phyloP scores from a whole-genome alignment of 2,113 vertebrate genomes.

The Crocuta crocuta region DNA sequence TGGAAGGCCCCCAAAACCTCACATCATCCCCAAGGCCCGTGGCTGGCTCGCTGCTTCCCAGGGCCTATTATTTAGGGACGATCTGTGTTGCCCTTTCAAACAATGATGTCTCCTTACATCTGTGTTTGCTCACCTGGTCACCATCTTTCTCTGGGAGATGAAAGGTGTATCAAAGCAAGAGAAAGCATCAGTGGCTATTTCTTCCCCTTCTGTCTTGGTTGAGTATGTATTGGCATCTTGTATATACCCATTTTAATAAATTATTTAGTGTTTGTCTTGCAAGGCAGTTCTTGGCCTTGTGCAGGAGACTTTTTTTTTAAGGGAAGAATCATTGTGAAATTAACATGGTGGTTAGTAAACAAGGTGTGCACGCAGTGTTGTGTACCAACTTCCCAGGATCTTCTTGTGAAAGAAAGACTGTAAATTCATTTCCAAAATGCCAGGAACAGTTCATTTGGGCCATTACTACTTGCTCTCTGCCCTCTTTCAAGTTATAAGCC shows the following conservation, averaged over 20 bases:
- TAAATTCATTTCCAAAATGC: conserved; percentile 11
- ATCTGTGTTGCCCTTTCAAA: conserved; percentile 62
- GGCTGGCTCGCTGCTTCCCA: conserved; percentile 62
- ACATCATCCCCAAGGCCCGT: conserved; percentile 65
- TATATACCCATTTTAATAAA: conserved; percentile 70
- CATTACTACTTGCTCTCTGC: neutral
- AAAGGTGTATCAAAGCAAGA: conserved; percentile 83
- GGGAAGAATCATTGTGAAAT: conserved; percentile 43
- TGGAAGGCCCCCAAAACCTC: conserved; percentile 54
- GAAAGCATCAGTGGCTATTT: conserved; percentile 70
- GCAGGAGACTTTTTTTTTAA: neutral
- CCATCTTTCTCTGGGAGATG: conserved; percentile 67
- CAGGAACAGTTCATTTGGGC: neutral
- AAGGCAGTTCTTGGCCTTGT: conserved; percentile 50
- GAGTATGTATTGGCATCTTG: conserved; percentile 63
- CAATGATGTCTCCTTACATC: conserved; percentile 66
- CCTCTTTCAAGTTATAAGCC: neutral
- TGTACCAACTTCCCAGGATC: neutral
- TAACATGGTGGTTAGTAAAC: neutral
- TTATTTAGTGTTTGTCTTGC: conserved; percentile 57
- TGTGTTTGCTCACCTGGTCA: conserved; percentile 57
- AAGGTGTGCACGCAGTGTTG: neutral
- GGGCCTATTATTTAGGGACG: conserved; percentile 77
- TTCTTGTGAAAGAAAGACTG: conserved; percentile 10
- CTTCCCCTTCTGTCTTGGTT: conserved; percentile 43